These are phyloP conservation scores for Astatoreochromis straeleni DNA, from an alignment of 2,113 vertebrate genomes.

Conservation along the genomic window DNA sequence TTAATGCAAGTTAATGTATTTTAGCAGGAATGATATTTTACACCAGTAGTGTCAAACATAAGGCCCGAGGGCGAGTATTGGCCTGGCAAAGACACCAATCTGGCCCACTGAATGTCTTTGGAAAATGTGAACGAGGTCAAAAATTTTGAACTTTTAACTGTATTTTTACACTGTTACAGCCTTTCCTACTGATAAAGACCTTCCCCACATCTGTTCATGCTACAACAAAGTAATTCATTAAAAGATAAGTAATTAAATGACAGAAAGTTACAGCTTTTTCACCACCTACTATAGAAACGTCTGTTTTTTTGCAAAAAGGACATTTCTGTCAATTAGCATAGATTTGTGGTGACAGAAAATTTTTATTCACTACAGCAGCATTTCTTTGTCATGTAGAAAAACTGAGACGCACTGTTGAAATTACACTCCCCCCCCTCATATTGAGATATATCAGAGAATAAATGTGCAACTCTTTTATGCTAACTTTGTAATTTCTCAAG, in stretches of 20 bases:
- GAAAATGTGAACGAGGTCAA: not conserved
- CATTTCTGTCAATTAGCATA: not conserved
- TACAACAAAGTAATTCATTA: not conserved
- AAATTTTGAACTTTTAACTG: not conserved
- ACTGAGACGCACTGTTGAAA: not conserved
- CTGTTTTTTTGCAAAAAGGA: not conserved
- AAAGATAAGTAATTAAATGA: not conserved
- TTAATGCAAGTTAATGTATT: not conserved
- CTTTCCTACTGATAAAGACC: not conserved
- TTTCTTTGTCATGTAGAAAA: not conserved
- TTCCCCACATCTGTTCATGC: not conserved
- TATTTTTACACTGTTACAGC: not conserved
- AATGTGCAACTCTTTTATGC: not conserved
- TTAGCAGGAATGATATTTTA: not conserved
- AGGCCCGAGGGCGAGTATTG: rapidly evolving
- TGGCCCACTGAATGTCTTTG: not conserved
- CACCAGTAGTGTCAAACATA: not conserved
- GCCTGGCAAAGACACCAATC: not conserved
- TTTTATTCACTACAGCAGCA: not conserved
- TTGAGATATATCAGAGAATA: not conserved
- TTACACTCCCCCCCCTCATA: rapidly evolving
- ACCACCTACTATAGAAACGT: not conserved
- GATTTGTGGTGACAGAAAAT: not conserved
- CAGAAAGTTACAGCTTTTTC: not conserved
- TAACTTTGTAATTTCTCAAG: not conserved